phyloP scores from a whole-genome alignment of 2,797 vertebrate species.

The Eupleurogrammus muticus region DNA sequence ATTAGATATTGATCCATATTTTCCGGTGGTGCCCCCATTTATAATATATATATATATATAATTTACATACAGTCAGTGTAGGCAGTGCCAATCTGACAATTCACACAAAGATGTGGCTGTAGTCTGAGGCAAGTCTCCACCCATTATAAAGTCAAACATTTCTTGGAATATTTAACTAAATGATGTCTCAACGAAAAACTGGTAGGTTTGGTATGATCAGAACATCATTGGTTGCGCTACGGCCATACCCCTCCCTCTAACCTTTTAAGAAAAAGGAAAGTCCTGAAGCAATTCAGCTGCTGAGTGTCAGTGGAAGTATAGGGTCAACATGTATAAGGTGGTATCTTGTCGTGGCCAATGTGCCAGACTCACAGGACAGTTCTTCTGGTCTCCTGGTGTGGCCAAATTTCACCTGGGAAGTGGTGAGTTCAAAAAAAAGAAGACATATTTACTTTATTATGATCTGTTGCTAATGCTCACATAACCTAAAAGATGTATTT shows the following conservation, averaged over 20 bases:
- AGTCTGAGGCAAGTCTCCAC: too few relatives aligned
- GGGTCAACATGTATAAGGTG: conserved; percentile 64
- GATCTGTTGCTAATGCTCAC: not conserved
- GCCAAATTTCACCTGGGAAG: conserved; percentile 61
- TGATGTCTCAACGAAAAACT: conserved; percentile 22
- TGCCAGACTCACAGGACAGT: conserved; percentile 21
- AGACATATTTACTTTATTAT: not conserved
- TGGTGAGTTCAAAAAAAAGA: conserved; percentile 76
- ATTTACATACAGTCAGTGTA: too few relatives aligned
- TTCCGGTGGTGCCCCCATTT: too few relatives aligned
- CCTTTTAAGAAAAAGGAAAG: conserved; percentile 2
- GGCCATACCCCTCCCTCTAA: conserved; percentile 41
- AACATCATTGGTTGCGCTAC: conserved; percentile 51
- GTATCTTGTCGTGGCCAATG: conserved; percentile 17
- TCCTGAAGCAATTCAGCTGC: not conserved
- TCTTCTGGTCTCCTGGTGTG: conserved; percentile 8
- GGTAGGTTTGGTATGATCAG: conserved; percentile 1
- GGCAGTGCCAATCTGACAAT: too few relatives aligned
- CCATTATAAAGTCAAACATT: too few relatives aligned
- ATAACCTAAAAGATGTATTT: too few relatives aligned
- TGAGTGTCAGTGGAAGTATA: not conserved
- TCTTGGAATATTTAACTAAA: conserved; percentile 25
- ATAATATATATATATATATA: too few relatives aligned
- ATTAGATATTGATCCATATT: too few relatives aligned
- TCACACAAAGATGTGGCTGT: too few relatives aligned